phyloP scores from a whole-genome alignment of 2,888 invertebrate genomes.

The Scelioninae gen. 2 region DNA sequence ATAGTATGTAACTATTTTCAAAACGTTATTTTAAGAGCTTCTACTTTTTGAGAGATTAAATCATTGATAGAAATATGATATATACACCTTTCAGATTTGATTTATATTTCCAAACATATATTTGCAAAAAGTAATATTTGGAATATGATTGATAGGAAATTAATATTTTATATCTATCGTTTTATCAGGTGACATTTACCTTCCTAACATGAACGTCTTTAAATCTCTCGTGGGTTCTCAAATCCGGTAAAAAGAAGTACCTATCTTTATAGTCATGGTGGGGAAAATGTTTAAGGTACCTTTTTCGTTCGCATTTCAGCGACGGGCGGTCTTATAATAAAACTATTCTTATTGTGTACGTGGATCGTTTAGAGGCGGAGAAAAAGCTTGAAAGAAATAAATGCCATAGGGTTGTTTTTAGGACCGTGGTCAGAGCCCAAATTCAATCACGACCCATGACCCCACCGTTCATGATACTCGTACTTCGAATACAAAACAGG shows the following conservation, averaged over 20 bases:
- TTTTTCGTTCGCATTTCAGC: constrained; percentile 62
- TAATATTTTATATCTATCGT: constrained; percentile 20
- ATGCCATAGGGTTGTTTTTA: constrained; percentile 67
- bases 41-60: too few species aligned
- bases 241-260: constrained; percentile 34
- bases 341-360: constrained; percentile 68
- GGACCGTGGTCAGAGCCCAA: constrained; percentile 61
- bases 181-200: constrained; percentile 43
- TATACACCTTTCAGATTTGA: not conserved
- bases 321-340: constrained; percentile 69
- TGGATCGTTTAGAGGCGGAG: constrained; percentile 26
- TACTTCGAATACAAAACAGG: constrained; percentile 70
- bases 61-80: too few species aligned
- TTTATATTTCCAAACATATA: not conserved
- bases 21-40: too few species aligned
- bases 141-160: constrained; percentile 17
- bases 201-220: constrained; percentile 35
- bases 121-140: too few species aligned
- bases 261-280: constrained; percentile 27
- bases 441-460: constrained; percentile 70
- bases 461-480: constrained; percentile 64
- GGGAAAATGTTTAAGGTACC: constrained; percentile 50
- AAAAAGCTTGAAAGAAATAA: constrained; percentile 65
- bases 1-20: too few species aligned
- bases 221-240: constrained; percentile 40